Evolutionary conservation across 2,888 invertebrate genomes (phyloP).

Genomic region (Cyaniris semiargus): DNA sequence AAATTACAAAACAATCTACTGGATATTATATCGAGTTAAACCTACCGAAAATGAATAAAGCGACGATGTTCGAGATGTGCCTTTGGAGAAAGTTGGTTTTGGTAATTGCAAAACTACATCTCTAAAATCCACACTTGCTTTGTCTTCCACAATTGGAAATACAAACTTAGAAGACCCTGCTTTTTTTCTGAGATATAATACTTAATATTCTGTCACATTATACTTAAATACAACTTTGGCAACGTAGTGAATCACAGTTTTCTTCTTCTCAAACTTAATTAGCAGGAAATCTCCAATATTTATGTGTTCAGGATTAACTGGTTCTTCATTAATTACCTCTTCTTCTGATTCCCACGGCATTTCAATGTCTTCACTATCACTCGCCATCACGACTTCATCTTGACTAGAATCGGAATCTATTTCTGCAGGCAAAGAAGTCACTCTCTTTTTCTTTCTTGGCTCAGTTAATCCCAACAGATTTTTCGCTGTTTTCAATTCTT

Average conservation of each 20-base stretch:
- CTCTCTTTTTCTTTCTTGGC: too few species aligned
- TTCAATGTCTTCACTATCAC: slow-evolving; percentile 43
- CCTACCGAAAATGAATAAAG: slow-evolving; percentile 43
- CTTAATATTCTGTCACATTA: slow-evolving; percentile 36
- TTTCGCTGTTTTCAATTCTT: slow-evolving; percentile 43
- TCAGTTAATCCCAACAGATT: slow-evolving; percentile 28
- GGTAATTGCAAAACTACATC: slow-evolving; percentile 46
- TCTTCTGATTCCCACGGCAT: slow-evolving; percentile 35
- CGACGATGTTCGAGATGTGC: slow-evolving; percentile 5
- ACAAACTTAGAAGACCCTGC: slow-evolving; percentile 38
- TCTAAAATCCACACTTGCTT: slow-evolving; percentile 45
- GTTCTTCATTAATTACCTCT: slow-evolving; percentile 31
- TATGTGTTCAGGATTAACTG: slow-evolving; percentile 26
- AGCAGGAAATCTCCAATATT: slow-evolving; percentile 42
- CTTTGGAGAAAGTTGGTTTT: slow-evolving; percentile 36
- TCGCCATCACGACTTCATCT: slow-evolving; percentile 43
- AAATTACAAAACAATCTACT: slow-evolving; percentile 37
- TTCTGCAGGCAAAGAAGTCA: slow-evolving; percentile 41
- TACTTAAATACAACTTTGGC: slow-evolving; percentile 42
- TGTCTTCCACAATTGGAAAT: slow-evolving; percentile 44
- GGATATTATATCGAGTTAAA: slow-evolving; percentile 43
- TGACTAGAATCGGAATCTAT: slow-evolving; percentile 43
- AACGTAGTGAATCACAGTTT: slow-evolving; percentile 41
- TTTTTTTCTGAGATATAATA: not conserved
- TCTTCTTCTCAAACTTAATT: slow-evolving; percentile 42